These are phyloP conservation scores for Heliconius cydno DNA, from an alignment of 2,888 invertebrate genomes.

Conservation along the genomic window DNA sequence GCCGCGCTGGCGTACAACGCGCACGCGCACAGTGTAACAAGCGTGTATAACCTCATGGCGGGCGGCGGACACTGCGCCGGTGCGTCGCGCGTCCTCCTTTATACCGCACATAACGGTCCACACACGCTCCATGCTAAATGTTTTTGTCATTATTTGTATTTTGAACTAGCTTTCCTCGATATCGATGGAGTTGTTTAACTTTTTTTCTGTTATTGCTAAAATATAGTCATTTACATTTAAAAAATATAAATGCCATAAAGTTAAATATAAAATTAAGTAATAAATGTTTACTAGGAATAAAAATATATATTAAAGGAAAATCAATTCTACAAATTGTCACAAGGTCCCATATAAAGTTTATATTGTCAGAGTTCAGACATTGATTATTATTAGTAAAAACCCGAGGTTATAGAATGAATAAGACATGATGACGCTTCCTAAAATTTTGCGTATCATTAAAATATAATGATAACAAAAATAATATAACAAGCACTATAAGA, in stretches of 20 bases:
- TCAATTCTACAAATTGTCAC: neutral
- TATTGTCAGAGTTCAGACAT: constrained; percentile 5
- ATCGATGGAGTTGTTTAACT: constrained; percentile 42
- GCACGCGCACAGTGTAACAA: constrained; percentile 63
- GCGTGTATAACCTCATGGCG: constrained; percentile 73
- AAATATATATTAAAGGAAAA: constrained; percentile 17
- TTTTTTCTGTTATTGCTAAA: constrained; percentile 43
- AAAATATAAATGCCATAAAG: neutral
- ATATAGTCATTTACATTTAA: neutral
- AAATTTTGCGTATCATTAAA: neutral
- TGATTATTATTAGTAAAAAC: constrained; percentile 13
- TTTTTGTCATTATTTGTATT: constrained; percentile 74
- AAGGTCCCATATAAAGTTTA: constrained; percentile 2
- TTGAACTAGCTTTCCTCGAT: constrained; percentile 55
- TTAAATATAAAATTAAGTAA: neutral
- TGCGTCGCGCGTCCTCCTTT: constrained; percentile 62
- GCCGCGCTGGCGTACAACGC: constrained; percentile 67
- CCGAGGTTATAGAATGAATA: neutral
- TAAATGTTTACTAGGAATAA: neutral
- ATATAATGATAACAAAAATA: neutral
- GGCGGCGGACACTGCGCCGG: constrained; percentile 61
- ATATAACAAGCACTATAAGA: too few relatives aligned
- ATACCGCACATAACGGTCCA: constrained; percentile 75
- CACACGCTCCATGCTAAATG: constrained; percentile 65
- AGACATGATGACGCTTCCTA: neutral